phyloP scores from a whole-genome alignment of 2,888 invertebrate genomes.

The Molanna angustata region DNA sequence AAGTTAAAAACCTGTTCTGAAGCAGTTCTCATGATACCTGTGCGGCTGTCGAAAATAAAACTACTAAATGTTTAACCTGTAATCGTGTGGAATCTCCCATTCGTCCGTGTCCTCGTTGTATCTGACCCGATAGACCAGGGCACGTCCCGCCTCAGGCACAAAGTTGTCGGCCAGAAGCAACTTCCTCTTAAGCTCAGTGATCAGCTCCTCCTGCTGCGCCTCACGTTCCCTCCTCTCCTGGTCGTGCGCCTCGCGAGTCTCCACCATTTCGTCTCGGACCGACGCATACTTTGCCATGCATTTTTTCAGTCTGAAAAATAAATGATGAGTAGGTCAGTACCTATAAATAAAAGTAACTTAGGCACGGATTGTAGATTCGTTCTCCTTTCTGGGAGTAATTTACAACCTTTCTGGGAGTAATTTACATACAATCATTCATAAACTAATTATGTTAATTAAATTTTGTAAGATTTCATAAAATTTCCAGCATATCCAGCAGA shows the following conservation, averaged over 20 bases:
- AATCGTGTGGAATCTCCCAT: conserved; percentile 42
- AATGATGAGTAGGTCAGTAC: too few relatives aligned
- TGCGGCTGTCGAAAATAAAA: too few relatives aligned
- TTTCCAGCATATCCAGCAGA: too few relatives aligned
- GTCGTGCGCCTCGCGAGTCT: conserved; percentile 76
- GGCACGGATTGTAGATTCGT: too few relatives aligned
- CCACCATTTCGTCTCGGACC: conserved; percentile 51
- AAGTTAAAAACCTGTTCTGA: too few relatives aligned
- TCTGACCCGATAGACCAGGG: conserved; percentile 39
- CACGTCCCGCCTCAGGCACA: conserved; percentile 62
- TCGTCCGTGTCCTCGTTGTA: conserved; percentile 45
- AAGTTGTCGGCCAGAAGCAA: conserved; percentile 87
- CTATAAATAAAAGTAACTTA: too few relatives aligned
- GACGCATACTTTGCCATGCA: conserved; percentile 78
- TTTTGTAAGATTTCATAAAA: too few relatives aligned
- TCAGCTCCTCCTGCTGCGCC: conserved; percentile 85
- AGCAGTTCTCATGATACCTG: too few relatives aligned
- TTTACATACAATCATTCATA: too few relatives aligned
- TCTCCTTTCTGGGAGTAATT: too few relatives aligned
- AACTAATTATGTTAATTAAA: too few relatives aligned
- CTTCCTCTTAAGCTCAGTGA: conserved; percentile 86
- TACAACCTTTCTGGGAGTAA: too few relatives aligned
- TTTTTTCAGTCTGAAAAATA: conserved; percentile 80
- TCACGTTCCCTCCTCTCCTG: conserved; percentile 90
- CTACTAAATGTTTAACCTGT: conserved; percentile 21